phyloP scores from a whole-genome alignment of 2,888 invertebrate genomes.

The Melipona bicolor region DNA sequence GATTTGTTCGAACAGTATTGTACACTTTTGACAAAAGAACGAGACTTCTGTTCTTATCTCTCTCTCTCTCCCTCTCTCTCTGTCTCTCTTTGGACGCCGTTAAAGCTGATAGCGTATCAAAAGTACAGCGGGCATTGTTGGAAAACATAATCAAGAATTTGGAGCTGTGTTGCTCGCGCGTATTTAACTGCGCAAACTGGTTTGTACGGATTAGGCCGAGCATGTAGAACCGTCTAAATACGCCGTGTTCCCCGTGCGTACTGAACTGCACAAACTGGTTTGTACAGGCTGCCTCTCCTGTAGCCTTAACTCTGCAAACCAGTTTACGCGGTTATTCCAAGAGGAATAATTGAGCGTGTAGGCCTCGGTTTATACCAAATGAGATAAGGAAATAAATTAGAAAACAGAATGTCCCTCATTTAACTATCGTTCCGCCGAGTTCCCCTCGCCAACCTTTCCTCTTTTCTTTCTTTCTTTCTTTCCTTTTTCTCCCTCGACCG shows the following conservation, averaged over 20 bases:
- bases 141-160: conserved; percentile 56
- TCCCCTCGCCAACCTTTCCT: background rate
- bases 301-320: conserved; percentile 60
- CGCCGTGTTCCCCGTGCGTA: conserved; percentile 59
- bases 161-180: conserved; percentile 38
- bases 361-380: conserved; percentile 54
- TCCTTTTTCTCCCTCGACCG: background rate
- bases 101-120: conserved; percentile 2
- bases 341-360: conserved; percentile 65
- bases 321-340: conserved; percentile 64
- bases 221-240: conserved; percentile 65
- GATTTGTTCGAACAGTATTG: background rate
- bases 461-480: background rate
- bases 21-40: background rate
- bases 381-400: conserved; percentile 59
- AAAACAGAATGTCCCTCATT: conserved; percentile 35
- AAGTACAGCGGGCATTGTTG: conserved; percentile 1
- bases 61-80: no score
- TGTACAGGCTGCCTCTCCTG: conserved; percentile 57
- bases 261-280: conserved; percentile 65
- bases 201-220: conserved; percentile 62
- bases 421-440: conserved; percentile 30
- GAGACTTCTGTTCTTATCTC: background rate
- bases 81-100: background rate
- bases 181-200: conserved; percentile 64